Evolutionary conservation across 2,113 vertebrate species (phyloP).

Genomic region (Calcarius ornatus): DNA sequence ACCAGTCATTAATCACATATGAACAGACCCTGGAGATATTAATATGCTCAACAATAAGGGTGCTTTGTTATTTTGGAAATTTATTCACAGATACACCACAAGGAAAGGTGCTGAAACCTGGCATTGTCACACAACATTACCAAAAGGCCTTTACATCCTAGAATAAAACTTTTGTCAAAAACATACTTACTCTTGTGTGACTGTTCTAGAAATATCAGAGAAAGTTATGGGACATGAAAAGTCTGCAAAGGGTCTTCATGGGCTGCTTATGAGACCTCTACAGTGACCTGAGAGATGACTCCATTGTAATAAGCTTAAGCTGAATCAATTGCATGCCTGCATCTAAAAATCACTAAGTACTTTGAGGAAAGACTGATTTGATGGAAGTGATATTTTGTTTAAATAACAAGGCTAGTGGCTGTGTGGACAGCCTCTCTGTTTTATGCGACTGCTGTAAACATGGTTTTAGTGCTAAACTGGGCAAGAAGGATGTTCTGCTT

Average conservation of each 20-base stretch:
- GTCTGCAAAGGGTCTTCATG: not conserved
- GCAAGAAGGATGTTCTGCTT: not conserved
- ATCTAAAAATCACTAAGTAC: not conserved
- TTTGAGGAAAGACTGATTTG: not conserved
- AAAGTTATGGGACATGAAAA: not conserved
- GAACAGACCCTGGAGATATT: not conserved
- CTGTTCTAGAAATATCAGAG: not conserved
- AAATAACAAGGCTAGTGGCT: not conserved
- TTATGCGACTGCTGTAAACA: not conserved
- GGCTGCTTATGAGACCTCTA: not conserved
- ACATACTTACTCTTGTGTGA: not conserved
- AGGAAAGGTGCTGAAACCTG: not conserved
- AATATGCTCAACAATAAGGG: not conserved
- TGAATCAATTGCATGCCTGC: not conserved
- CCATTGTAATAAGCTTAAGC: not conserved
- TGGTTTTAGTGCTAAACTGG: not conserved
- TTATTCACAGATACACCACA: not conserved
- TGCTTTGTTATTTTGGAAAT: not conserved
- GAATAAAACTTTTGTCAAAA: not conserved
- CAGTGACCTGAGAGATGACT: not conserved
- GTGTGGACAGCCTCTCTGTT: fast-evolving
- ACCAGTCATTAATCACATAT: not conserved
- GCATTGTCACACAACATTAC: not conserved
- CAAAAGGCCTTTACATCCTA: not conserved
- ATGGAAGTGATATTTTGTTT: not conserved